Base-by-base conservation (phyloP, 1,140 invertebrate species). In the Pemphigus obesinymphae region DNA sequence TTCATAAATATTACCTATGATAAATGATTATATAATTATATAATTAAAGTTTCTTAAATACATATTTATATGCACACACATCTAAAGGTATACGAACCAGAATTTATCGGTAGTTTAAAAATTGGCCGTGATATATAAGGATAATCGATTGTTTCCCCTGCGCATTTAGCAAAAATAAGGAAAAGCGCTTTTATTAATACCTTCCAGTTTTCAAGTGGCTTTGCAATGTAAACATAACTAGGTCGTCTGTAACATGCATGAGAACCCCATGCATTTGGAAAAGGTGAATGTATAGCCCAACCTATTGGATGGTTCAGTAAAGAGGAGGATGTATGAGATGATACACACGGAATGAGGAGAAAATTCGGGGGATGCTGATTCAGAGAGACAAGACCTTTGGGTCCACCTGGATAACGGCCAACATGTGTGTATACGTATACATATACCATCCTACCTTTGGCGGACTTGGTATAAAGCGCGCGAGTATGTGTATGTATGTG, bases 361-460 rank as follows among this genome's bases (percentile, higher is more conserved):
- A 2, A 8, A 48, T 31, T 50, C 26, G 3, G 17, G 13, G 37
- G 23, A 78, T 45, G 37, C 76, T 80, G 76, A 80, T 80, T 80
- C 55, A 80, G 53, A 45, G 23, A 61, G 11, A 58, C 76, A 63
- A 80, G 76, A 63, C 55, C 17, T 61, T 43, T 61, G 40, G 26
- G 55, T 63, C 15, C n/a, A n/a, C 7, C 55, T 80, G 76, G 76
- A 80, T 43, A 63, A 10, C 26, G 13, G 76, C 76, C 76, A 80
- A 80, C 20, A 15, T 37, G 37, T 26, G 13, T 78, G 53, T 23
- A n/a, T 78, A 31, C 26, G 23, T 45, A n/a, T n/a, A 66, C 20
- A 23, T 34, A 45, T 43, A 17, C 23, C 40, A 45, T 45, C 45
- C 15, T 45, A 70, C 26, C 23, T 1, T 45, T 70, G 6, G 40